Conservation (phyloP, 2,113 vertebrate genomes). For the Rhinichthys klamathensis region DNA sequence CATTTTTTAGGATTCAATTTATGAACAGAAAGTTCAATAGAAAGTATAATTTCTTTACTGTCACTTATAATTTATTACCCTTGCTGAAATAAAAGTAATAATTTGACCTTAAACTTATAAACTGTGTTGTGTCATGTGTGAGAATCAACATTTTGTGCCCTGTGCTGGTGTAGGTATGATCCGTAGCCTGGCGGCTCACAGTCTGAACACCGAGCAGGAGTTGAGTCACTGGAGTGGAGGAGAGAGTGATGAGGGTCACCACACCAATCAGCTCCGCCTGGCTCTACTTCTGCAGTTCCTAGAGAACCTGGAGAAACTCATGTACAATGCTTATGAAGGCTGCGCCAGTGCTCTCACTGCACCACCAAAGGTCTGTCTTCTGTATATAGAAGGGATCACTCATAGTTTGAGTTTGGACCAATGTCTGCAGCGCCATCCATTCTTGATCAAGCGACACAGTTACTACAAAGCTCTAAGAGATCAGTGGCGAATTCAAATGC, state of each 20-base stretch:
- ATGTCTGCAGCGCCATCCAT: no score
- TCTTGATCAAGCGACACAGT: no score
- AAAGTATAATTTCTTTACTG: not conserved
- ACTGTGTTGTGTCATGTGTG: not conserved
- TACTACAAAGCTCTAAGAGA: no score
- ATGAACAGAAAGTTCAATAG: not conserved
- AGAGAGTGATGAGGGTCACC: slow-evolving; percentile 91
- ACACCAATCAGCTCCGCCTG: slow-evolving; percentile 92
- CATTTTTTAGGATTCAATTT: not conserved
- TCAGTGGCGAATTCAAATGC: no score
- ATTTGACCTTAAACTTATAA: not conserved
- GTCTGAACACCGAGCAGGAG: slow-evolving; percentile 92
- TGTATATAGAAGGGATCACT: not conserved
- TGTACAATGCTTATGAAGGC: slow-evolving; percentile 99
- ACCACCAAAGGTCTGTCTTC: slow-evolving; percentile 88
- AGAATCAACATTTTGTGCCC: not conserved
- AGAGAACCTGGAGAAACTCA: slow-evolving; percentile 96
- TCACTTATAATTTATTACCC: not conserved
- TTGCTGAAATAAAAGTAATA: not conserved
- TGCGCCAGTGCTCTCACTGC: slow-evolving; percentile 95
- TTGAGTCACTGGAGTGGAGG: slow-evolving; percentile 91
- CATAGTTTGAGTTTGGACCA: no score
- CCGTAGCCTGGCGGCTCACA: slow-evolving; percentile 93
- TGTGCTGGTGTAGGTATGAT: slow-evolving; percentile 85
- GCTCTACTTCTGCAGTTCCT: slow-evolving; percentile 94